Evolutionary conservation across 2,113 vertebrate genomes (phyloP).

Genomic region (Melanerpes formicivorus): DNA sequence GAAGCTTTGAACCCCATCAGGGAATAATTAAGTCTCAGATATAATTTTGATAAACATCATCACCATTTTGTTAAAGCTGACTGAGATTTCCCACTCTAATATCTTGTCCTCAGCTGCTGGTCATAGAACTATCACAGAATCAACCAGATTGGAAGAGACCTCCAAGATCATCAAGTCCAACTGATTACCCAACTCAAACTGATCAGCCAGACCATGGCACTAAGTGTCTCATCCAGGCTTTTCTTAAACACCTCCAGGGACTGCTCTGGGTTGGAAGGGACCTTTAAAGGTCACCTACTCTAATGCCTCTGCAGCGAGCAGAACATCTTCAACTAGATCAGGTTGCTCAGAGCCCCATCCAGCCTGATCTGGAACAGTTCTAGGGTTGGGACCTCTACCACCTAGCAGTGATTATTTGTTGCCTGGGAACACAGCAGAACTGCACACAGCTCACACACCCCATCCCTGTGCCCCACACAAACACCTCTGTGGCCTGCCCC

Average conservation of each 20-base stretch:
- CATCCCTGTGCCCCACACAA: background rate
- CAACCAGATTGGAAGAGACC: too few species aligned
- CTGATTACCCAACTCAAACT: too few species aligned
- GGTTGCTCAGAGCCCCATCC: too few species aligned
- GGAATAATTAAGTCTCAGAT: background rate
- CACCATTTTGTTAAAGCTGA: background rate
- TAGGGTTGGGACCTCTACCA: too few species aligned
- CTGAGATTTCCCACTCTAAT: background rate
- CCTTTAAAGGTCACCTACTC: too few species aligned
- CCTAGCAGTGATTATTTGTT: accelerated
- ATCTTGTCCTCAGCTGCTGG: background rate
- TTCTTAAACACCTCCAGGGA: too few species aligned
- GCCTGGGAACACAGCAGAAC: background rate
- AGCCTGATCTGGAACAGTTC: too few species aligned
- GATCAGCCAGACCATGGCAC: too few species aligned
- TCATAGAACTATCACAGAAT: background rate
- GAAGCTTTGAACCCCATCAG: background rate
- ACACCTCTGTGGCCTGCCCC: background rate
- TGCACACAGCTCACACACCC: accelerated
- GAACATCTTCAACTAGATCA: too few species aligned
- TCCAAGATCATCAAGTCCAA: background rate
- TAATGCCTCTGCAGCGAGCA: too few species aligned
- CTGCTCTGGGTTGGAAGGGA: too few species aligned
- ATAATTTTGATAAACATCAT: background rate
- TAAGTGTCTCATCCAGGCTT: too few species aligned